Evolutionary conservation across 2,797 vertebrate genomes (phyloP), one percentile per base, ranked within the genome.

Genomic region (Nyctibius grandis): DNA sequence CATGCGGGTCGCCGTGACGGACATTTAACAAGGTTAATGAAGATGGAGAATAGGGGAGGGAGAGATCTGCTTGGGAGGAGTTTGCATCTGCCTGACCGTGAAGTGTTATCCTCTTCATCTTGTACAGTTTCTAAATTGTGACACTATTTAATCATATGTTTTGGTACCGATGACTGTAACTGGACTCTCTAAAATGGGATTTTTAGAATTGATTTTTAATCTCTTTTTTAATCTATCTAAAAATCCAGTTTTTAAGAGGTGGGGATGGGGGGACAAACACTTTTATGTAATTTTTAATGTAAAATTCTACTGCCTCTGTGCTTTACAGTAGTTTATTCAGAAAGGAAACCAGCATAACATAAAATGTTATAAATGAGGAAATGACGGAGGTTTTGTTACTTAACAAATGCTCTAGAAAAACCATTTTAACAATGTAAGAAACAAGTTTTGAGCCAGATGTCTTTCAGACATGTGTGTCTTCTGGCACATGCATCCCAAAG

Each of bases 11-110:
- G n/a, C n/a, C n/a, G n/a, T n/a, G n/a, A n/a, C n/a, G n/a, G n/a
- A n/a, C n/a, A 98, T 38, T 97, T 99, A 87, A 99, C 98, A 97
- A 99, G 99, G 99, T 99, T 97, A 96, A 63, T 81, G 33, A 50
- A 59, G 6, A 12, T 86, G 42, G 53, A 72, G 53, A 92, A 23
- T 4, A 38, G 38, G 75, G 64, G 64, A 85, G 81, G 59, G 86
- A 76, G 28, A 20, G 48, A 22, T 63, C 40, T 73, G 5, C 31
- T 11, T 64, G 51, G 48, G 36, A 67, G 33, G 23, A 70, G 25
- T 67, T 68, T 23, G 23, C 26, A 21, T 61, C 21, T 93, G 45
- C 34, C 11, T 28, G 17, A 51, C 36, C 1, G 1, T 21, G 63
- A 65, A 53, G 19, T 16, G 15, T 77, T 84, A 15, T 11, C 6